These are phyloP conservation scores for Syrphus vitripennis DNA, from an alignment of 2,888 invertebrate species.

Conservation along the genomic window DNA sequence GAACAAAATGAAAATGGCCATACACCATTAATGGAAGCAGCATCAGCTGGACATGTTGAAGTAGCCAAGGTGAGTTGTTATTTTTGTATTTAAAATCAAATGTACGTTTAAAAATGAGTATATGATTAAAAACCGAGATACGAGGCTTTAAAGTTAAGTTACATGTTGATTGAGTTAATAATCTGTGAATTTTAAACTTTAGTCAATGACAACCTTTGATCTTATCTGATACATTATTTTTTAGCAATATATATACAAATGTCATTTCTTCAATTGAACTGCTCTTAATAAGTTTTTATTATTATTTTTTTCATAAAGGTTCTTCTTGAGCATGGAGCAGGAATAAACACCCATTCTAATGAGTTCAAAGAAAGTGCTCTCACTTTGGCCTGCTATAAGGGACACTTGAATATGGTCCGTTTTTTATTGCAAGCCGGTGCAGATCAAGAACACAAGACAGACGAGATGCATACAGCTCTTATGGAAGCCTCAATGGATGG, in stretches of 20 bases:
- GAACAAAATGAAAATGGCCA: slow-evolving; percentile 99
- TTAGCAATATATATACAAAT: neutral
- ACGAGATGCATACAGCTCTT: slow-evolving; percentile 99
- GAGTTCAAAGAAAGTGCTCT: slow-evolving; percentile 99
- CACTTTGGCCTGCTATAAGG: slow-evolving; percentile 96
- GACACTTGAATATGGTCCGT: slow-evolving; percentile 98
- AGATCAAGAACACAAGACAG: slow-evolving; percentile 98
- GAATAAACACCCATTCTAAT: slow-evolving; percentile 99
- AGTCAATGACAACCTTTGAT: slow-evolving; percentile 80
- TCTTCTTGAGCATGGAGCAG: slow-evolving; percentile 95
- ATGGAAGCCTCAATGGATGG: slow-evolving; percentile 99
- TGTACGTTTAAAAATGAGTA: slow-evolving; percentile 49
- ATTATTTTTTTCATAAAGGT: slow-evolving; percentile 81
- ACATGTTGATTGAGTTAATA: slow-evolving; percentile 77
- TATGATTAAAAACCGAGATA: slow-evolving; percentile 85
- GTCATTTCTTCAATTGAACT: neutral
- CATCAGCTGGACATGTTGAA: slow-evolving; percentile 96
- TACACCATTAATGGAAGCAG: slow-evolving; percentile 99
- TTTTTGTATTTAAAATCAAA: neutral
- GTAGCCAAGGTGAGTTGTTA: slow-evolving; percentile 87
- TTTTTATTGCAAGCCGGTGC: slow-evolving; percentile 97
- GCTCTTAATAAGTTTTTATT: neutral
- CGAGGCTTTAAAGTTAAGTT: slow-evolving; percentile 80
- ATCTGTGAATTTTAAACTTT: slow-evolving; percentile 73
- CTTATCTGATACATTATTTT: slow-evolving; percentile 80